Evolutionary conservation across 2,797 vertebrate species (phyloP).

Genomic region (Melanotaenia maccullochi): DNA sequence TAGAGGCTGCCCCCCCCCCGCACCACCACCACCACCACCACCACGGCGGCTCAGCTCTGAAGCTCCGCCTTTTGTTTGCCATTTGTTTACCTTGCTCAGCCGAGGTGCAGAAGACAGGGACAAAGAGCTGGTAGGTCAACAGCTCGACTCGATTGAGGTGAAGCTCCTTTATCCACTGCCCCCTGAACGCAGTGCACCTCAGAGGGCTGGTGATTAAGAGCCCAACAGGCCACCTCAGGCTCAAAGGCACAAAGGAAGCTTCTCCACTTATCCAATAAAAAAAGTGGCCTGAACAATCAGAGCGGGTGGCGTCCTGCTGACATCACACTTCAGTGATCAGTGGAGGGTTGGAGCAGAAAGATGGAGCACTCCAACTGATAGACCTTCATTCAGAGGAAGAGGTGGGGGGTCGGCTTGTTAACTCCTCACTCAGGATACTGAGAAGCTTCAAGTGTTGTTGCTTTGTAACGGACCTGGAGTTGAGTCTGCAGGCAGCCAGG

Average conservation of each 20-base stretch:
- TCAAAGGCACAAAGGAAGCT: conserved; percentile 81
- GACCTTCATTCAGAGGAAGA: conserved; percentile 30
- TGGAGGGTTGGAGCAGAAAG: conserved; percentile 44
- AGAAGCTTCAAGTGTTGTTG: conserved; percentile 35
- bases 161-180: conserved; percentile 69
- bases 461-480: not conserved
- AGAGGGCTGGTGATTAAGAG: conserved; percentile 79
- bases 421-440: conserved; percentile 51
- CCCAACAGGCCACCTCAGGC: conserved; percentile 78
- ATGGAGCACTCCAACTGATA: conserved; percentile 48
- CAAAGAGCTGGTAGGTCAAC: conserved; percentile 78
- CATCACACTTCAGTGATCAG: conserved; percentile 74
- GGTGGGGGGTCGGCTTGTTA: conserved; percentile 49
- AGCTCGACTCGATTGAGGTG: conserved; percentile 73
- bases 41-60: conserved; percentile 51
- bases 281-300: conserved; percentile 64
- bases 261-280: conserved; percentile 84
- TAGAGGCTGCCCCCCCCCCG: too few relatives aligned
- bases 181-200: conserved; percentile 76
- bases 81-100: conserved; percentile 82
- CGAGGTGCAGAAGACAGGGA: conserved; percentile 62
- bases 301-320: conserved; percentile 62
- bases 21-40: not conserved
- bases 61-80: conserved; percentile 80
- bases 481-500: too few relatives aligned